phyloP scores from a whole-genome alignment of 2,888 invertebrate species.

The Minunthozetes semirufus region DNA sequence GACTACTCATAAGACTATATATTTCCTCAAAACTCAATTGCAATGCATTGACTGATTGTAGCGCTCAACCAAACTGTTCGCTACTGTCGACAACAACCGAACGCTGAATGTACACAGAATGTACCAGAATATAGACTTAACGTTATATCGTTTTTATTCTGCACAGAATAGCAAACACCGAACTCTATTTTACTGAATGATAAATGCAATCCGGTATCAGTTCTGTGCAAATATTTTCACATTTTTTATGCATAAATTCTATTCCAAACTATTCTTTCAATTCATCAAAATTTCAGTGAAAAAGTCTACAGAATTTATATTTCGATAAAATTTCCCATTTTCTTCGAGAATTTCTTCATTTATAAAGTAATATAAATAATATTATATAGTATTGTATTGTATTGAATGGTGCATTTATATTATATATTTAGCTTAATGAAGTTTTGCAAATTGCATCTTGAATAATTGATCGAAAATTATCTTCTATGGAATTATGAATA shows the following conservation, averaged over 20 bases:
- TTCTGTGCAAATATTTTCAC: conserved; percentile 26
- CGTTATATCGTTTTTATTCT: background rate
- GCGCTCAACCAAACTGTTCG: background rate
- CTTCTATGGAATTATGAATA: too few relatives aligned
- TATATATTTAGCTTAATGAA: too few relatives aligned
- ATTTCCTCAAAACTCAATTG: background rate
- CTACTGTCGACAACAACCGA: background rate
- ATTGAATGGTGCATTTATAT: too few relatives aligned
- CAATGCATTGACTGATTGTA: background rate
- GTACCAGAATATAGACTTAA: background rate
- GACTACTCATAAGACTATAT: background rate
- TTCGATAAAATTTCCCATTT: too few relatives aligned
- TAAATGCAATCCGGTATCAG: conserved; percentile 16
- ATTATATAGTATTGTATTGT: too few relatives aligned
- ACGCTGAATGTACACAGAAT: background rate
- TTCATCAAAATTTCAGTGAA: background rate
- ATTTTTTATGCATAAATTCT: conserved; percentile 27
- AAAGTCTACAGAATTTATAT: background rate
- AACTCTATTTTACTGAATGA: background rate
- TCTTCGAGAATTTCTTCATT: too few relatives aligned
- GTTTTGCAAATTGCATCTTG: too few relatives aligned
- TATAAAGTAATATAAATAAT: too few relatives aligned
- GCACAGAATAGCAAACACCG: conserved; percentile 3
- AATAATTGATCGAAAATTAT: too few relatives aligned
- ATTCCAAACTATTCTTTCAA: background rate